Evolutionary conservation across 2,113 vertebrate genomes (phyloP).

Genomic region (Cyanoramphus novaezelandiae): DNA sequence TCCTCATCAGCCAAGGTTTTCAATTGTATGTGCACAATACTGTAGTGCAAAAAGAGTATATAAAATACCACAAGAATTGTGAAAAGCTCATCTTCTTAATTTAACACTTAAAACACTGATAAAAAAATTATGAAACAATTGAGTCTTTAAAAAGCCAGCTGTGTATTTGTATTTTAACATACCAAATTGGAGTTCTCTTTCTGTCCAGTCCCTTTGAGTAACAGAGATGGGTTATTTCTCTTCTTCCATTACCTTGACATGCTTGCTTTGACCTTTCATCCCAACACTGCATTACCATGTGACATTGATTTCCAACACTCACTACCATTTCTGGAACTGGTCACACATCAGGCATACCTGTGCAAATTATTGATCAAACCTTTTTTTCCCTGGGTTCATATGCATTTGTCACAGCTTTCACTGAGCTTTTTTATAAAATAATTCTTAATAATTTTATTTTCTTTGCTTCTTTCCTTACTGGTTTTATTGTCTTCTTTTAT

Average conservation of each 20-base stretch:
- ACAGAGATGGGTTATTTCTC: neutral
- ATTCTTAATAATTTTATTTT: neutral
- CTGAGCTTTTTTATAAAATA: neutral
- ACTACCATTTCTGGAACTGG: neutral
- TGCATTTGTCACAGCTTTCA: neutral
- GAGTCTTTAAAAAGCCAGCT: neutral
- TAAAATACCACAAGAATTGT: neutral
- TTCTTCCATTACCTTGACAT: neutral
- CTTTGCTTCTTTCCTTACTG: neutral
- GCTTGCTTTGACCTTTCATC: neutral
- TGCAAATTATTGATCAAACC: neutral
- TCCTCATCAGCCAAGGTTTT: neutral
- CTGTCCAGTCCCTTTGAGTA: neutral
- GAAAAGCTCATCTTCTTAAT: neutral
- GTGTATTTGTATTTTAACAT: neutral
- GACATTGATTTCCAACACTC: neutral
- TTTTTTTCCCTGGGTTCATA: neutral
- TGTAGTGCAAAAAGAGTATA: neutral
- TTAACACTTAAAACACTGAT: neutral
- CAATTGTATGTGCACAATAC: neutral
- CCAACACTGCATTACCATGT: neutral
- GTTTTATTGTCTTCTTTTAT: neutral
- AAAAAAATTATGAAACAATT: neutral
- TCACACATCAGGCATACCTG: neutral
- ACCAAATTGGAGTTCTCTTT: neutral